Base-by-base conservation (phyloP, 2,113 vertebrate species). In the Dasypus novemcinctus region DNA sequence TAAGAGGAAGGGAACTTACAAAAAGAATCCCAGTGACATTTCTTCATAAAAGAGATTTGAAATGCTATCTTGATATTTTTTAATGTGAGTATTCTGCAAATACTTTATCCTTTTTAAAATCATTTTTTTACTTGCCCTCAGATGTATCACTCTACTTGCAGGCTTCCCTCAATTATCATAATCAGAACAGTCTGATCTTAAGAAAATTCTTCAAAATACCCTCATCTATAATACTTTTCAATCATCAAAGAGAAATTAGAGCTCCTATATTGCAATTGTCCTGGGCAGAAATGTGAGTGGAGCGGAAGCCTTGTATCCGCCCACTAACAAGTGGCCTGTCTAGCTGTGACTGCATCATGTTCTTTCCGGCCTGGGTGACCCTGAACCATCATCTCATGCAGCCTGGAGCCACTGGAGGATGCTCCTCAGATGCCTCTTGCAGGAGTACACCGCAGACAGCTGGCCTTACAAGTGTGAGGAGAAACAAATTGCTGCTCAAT, bases 311-410 rank as follows among this genome's bases (percentile, higher is more conserved):
- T n/a, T n/a, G 25, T 46, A 21, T 6, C 41, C 7, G 6, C n/a
- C 21, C 33, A 3, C 38, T 4, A 18, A 9, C 0, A 4, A 10
- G 18, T 3, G 9, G 41, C 38, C 46, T 29, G 1, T 11, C 15
- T 7, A 1, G 17, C 46, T 10, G 61, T 68, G 33, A n/a, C 59
- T 36, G 13, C 18, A 36, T 21, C 29, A 1, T 29, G 74, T 36
- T 31, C 43, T 38, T 23, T 25, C 4, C 4, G 63, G 21, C 41
- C 76, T 61, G 43, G 2, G 49, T 25, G 33, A 10, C 0, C 18
- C 25, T 84, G 33, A 68, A 31, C 15, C 74, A 29, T 14, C 38
- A 36, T 2, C 1, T 1, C 20, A 6, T 12, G 15, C 3, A 0
- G 13, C 3, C 2, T 1, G 13, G 5, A 33, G 41, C 27, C 69